These are phyloP conservation scores for Poecilia picta DNA, from an alignment of 2,797 vertebrate species.

Conservation along the genomic window DNA sequence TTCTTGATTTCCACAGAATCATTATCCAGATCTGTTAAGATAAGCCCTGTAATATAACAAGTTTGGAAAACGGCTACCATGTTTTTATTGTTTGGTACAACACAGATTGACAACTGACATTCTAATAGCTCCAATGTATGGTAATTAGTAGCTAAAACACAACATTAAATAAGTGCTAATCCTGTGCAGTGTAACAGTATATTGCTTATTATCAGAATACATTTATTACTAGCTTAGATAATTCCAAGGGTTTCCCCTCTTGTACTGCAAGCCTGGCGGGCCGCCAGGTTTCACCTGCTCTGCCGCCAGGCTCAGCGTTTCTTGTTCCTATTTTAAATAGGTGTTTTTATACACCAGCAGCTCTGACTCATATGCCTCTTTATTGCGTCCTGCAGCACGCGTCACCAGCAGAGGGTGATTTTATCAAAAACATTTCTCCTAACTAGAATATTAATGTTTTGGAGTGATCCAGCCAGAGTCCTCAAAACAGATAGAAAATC, in stretches of 20 bases:
- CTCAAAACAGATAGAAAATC: neutral
- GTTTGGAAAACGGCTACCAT: neutral
- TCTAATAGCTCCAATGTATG: neutral
- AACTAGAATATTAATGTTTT: neutral
- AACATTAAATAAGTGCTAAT: neutral
- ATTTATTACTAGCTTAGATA: neutral
- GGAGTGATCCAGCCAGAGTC: neutral
- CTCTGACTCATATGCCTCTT: neutral
- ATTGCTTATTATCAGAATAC: slow-evolving; percentile 1
- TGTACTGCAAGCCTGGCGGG: too few relatives aligned
- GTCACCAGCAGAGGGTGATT: too few relatives aligned
- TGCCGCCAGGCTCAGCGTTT: too few relatives aligned
- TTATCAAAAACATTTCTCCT: too few relatives aligned
- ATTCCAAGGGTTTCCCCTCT: neutral
- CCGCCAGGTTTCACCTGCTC: too few relatives aligned
- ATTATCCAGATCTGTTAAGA: neutral
- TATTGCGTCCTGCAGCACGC: neutral
- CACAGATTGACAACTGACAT: neutral
- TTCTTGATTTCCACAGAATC: slow-evolving; percentile 2
- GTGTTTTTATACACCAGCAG: too few relatives aligned
- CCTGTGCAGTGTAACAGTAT: neutral
- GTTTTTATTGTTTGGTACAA: neutral
- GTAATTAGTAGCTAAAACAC: neutral
- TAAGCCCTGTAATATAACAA: too few relatives aligned
- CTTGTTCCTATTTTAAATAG: too few relatives aligned